A percentile compares a stretch with the other conserved stretches of the same genome.
phyloP scores from a whole-genome alignment of 2,797 vertebrate genomes.

The Parauchenoglanis punctatus region DNA sequence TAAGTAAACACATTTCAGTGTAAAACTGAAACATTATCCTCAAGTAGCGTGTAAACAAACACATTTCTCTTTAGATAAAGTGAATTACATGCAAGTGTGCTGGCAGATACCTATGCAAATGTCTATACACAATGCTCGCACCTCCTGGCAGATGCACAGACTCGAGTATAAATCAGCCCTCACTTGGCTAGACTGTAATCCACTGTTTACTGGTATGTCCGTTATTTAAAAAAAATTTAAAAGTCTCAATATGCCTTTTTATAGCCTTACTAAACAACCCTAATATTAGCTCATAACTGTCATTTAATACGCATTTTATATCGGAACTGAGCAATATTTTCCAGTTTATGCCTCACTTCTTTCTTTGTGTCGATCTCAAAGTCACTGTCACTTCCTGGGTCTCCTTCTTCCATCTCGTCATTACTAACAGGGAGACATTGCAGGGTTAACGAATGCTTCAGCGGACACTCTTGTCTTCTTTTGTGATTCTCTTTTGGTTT shows the following conservation, averaged over 20 bases:
- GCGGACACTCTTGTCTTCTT: background rate
- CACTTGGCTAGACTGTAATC: background rate
- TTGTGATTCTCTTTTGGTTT: background rate
- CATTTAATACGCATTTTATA: background rate
- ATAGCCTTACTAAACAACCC: background rate
- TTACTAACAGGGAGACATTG: slow-evolving; percentile 66
- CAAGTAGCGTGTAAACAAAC: background rate
- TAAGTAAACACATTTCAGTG: background rate
- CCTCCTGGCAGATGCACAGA: background rate
- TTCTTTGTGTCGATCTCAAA: slow-evolving; percentile 81
- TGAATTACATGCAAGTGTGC: no score
- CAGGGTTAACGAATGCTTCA: slow-evolving; percentile 10
- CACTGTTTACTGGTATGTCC: no score
- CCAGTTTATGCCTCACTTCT: slow-evolving; percentile 74
- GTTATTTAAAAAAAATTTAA: background rate
- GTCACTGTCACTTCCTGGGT: slow-evolving; percentile 79
- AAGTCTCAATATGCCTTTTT: background rate
- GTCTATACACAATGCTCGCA: background rate
- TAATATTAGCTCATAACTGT: background rate
- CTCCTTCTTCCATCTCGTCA: slow-evolving; percentile 80
- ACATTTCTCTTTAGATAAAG: background rate
- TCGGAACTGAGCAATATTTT: background rate
- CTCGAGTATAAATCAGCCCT: background rate
- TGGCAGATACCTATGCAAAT: background rate
- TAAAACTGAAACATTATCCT: background rate